These are phyloP conservation scores for Myotis yumanensis DNA, from an alignment of 2,113 vertebrate species.

Conservation along the genomic window DNA sequence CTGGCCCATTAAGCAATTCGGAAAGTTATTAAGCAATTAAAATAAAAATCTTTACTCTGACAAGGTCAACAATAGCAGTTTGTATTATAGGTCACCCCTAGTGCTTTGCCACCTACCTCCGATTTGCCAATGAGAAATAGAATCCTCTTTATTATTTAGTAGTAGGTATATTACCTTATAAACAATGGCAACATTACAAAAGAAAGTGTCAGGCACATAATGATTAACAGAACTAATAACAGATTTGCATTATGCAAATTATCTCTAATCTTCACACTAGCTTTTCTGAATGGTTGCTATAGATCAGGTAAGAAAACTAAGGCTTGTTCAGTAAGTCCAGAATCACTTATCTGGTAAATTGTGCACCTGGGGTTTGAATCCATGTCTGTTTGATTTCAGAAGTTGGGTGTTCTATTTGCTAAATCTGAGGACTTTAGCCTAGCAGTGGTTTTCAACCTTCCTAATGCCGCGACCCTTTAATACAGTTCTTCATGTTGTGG, in stretches of 20 bases:
- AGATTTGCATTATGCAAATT: not conserved
- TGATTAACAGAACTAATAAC: constrained; percentile 27
- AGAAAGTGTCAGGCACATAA: not conserved
- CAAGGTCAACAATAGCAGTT: not conserved
- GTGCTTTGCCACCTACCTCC: not conserved
- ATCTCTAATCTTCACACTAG: constrained; percentile 9
- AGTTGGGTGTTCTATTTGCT: constrained; percentile 29
- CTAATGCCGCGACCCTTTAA: no score
- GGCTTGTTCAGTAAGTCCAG: constrained; percentile 1
- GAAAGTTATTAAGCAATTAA: constrained; percentile 1
- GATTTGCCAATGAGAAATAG: constrained; percentile 35
- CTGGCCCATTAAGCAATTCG: not conserved
- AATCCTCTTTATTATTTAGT: not conserved
- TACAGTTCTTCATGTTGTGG: no score
- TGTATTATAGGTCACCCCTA: not conserved
- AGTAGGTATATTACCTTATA: not conserved
- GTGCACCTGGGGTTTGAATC: constrained; percentile 6
- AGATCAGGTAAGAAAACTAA: constrained; percentile 22
- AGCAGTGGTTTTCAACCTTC: not conserved
- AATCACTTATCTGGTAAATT: constrained; percentile 5
- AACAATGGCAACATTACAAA: not conserved
- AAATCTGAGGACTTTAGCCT: not conserved
- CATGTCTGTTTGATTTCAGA: not conserved
- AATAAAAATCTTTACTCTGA: constrained; percentile 28
- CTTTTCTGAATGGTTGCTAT: constrained; percentile 2